Percentiles rank a stretch among this genome's conserved stretches.
These are phyloP conservation scores for Eilema griseolum DNA, from an alignment of 2,888 invertebrate species.

Conservation along the genomic window DNA sequence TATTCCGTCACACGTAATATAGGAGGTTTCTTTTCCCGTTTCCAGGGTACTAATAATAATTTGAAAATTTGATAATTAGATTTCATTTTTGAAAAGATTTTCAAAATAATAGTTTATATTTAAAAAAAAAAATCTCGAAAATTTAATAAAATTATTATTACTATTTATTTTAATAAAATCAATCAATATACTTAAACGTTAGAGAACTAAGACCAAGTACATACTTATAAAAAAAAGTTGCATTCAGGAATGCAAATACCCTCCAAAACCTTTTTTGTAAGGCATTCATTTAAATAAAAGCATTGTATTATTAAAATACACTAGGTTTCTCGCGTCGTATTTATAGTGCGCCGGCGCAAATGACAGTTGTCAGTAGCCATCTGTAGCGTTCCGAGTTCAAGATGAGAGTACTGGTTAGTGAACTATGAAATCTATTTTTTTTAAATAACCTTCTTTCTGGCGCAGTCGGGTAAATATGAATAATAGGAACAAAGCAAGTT, in stretches of 20 bases:
- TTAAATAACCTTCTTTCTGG: background rate
- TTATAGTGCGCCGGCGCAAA: conserved; percentile 67
- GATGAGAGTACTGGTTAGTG: conserved; percentile 81
- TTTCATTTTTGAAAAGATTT: too few relatives aligned
- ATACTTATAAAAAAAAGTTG: background rate
- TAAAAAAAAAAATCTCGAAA: too few relatives aligned
- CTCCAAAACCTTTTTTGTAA: conserved; percentile 13
- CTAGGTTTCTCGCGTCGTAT: conserved; percentile 60
- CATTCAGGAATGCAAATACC: conserved; percentile 23
- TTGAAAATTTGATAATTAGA: too few relatives aligned
- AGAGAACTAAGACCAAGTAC: background rate
- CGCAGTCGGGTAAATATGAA: too few relatives aligned
- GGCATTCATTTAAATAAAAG: conserved; percentile 11
- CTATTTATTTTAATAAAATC: too few relatives aligned
- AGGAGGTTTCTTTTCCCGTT: too few relatives aligned
- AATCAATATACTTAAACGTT: too few relatives aligned
- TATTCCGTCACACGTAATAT: too few relatives aligned
- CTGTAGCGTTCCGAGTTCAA: conserved; percentile 64
- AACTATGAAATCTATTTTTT: background rate
- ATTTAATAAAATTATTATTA: too few relatives aligned
- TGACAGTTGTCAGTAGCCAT: conserved; percentile 76
- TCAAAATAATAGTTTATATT: too few relatives aligned
- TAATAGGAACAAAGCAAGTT: too few relatives aligned
- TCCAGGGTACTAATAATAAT: too few relatives aligned
- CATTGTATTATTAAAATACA: background rate